These are phyloP conservation scores for Holcopasites calliopsidis DNA, from an alignment of 1,140 invertebrate genomes.

Conservation along the genomic window DNA sequence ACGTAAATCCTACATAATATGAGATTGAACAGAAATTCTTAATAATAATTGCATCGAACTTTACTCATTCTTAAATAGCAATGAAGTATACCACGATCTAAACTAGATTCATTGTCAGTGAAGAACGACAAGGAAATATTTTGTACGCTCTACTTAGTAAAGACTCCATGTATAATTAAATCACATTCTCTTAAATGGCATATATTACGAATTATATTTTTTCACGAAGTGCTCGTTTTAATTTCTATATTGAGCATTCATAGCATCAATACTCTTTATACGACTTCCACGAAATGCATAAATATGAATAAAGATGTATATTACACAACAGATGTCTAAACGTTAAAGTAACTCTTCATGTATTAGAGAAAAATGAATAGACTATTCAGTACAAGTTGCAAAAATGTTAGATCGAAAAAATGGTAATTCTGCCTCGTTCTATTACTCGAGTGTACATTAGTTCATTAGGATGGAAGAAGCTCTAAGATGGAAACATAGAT, in stretches of 20 bases:
- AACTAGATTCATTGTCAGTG: slow-evolving; percentile 14
- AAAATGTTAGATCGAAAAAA: slow-evolving; percentile 15
- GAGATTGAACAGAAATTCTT: too few species aligned
- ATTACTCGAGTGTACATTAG: neutral
- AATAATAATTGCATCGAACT: too few species aligned
- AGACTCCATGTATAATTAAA: slow-evolving; percentile 36
- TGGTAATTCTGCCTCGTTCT: neutral
- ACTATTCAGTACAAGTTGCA: neutral
- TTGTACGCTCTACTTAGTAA: slow-evolving; percentile 67
- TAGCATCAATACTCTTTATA: too few species aligned
- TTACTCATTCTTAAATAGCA: slow-evolving; percentile 9
- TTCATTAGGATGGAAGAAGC: slow-evolving; percentile 48
- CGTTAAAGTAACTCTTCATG: too few species aligned
- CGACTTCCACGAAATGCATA: too few species aligned
- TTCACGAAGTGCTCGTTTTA: slow-evolving; percentile 11
- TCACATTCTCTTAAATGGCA: slow-evolving; percentile 49
- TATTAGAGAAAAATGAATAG: too few species aligned
- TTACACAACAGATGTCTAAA: too few species aligned
- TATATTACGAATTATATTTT: slow-evolving; percentile 38
- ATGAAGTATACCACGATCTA: neutral
- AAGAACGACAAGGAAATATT: slow-evolving; percentile 54
- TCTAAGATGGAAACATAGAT: slow-evolving; percentile 61
- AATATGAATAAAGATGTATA: too few species aligned
- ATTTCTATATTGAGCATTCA: neutral
- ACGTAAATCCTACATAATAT: too few species aligned